Evolutionary conservation across 1,140 invertebrate genomes (phyloP).

Genomic region (Hylaeus anthracinus): DNA sequence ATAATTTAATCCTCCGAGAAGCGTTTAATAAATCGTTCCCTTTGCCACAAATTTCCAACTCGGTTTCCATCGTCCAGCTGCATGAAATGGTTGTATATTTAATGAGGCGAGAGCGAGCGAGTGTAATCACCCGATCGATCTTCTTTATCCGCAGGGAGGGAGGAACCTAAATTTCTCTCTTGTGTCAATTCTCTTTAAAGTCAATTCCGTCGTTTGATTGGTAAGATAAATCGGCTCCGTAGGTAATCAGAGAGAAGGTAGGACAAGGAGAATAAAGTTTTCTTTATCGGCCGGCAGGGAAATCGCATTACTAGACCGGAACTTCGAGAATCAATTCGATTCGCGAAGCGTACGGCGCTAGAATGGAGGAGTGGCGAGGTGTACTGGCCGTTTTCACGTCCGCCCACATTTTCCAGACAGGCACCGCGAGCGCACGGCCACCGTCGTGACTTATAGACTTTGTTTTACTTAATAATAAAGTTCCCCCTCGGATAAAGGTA

Average conservation of each 20-base stretch:
- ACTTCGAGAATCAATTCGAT: conserved; percentile 65
- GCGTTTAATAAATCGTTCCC: too few species aligned
- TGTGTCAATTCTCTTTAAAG: neutral
- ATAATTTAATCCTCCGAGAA: too few species aligned
- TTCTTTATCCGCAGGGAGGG: neutral
- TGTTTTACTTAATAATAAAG: conserved; percentile 69
- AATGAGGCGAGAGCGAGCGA: too few species aligned
- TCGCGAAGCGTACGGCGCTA: conserved; percentile 30
- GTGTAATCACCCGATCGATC: too few species aligned
- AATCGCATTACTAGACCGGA: conserved; percentile 52
- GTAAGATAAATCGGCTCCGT: too few species aligned
- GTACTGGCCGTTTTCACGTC: conserved; percentile 22
- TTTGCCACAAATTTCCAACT: too few species aligned
- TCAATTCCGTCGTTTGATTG: neutral
- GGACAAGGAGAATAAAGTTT: conserved; percentile 36
- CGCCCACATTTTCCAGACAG: neutral
- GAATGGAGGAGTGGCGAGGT: conserved; percentile 45
- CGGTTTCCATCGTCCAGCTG: too few species aligned
- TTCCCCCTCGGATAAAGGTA: conserved; percentile 41
- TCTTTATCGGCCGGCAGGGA: conserved; percentile 32
- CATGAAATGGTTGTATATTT: too few species aligned
- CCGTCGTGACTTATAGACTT: conserved; percentile 61
- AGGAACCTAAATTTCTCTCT: neutral
- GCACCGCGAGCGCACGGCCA: neutral
- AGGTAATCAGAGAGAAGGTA: conserved; percentile 8